Evolutionary conservation across 2,888 invertebrate genomes (phyloP).

Genomic region (Drosophila ezoana): DNA sequence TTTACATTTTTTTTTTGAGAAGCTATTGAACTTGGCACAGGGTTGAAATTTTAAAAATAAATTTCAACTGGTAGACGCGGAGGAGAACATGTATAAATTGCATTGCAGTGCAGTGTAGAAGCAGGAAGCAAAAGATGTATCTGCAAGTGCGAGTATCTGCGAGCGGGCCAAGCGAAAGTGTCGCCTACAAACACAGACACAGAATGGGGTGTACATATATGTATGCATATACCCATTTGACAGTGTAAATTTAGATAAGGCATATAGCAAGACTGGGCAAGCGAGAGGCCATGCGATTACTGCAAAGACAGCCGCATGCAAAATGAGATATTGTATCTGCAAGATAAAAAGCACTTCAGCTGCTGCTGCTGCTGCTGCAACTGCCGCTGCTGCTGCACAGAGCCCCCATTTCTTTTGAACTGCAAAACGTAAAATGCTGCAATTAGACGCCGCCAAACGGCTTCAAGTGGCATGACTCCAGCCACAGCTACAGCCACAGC

Average conservation of each 20-base stretch:
- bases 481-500: conserved; percentile 15
- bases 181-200: conserved; percentile 52
- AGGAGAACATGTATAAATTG: conserved; percentile 49
- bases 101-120: conserved; percentile 36
- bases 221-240: conserved; percentile 23
- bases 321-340: conserved; percentile 70
- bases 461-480: conserved; percentile 61
- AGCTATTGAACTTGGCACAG: conserved; percentile 81
- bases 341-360: conserved; percentile 63
- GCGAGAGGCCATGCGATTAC: conserved; percentile 23
- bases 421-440: conserved; percentile 75
- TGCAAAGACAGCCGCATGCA: conserved; percentile 48
- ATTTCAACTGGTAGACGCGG: conserved; percentile 40
- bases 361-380: conserved; percentile 27
- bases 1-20: conserved; percentile 39
- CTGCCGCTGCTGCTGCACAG: conserved; percentile 12
- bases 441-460: conserved; percentile 66
- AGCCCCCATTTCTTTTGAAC: conserved; percentile 73
- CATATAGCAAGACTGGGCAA: conserved; percentile 35
- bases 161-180: conserved; percentile 59
- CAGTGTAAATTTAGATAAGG: conserved; percentile 71
- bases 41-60: conserved; percentile 70
- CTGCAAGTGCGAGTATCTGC: conserved; percentile 23
- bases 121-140: conserved; percentile 59
- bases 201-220: not conserved